Evolutionary conservation across 2,888 invertebrate genomes (phyloP).

Genomic region (Suillia variegata): DNA sequence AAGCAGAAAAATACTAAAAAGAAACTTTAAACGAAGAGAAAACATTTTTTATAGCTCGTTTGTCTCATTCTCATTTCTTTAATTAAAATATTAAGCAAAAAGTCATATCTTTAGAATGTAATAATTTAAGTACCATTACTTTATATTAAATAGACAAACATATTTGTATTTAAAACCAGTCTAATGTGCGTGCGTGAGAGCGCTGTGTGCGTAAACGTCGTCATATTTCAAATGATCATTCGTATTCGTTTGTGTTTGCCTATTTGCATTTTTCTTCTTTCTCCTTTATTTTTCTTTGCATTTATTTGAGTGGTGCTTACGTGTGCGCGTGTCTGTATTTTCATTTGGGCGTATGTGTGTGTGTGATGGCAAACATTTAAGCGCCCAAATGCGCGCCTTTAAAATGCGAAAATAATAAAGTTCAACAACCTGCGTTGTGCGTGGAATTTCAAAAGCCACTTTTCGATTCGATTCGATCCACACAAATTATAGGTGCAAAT

Average conservation of each 20-base stretch:
- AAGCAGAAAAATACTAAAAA: no score
- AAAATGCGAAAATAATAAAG: conserved; percentile 2
- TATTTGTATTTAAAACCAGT: no score
- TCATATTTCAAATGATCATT: background rate
- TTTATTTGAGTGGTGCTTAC: background rate
- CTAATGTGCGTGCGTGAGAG: background rate
- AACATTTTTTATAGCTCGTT: no score
- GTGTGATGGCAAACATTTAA: background rate
- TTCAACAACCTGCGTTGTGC: background rate
- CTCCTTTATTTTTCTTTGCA: background rate
- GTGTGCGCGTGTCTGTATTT: background rate
- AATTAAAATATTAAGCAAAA: no score
- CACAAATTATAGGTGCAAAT: no score
- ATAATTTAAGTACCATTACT: no score
- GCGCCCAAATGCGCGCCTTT: background rate
- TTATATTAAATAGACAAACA: no score
- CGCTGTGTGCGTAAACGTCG: background rate
- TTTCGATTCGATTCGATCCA: no score
- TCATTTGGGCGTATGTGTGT: background rate
- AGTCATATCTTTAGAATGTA: no score
- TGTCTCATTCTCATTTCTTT: no score
- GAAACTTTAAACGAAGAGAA: no score
- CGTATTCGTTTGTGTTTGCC: background rate
- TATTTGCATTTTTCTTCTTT: background rate
- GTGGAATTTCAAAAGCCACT: background rate